Evolutionary conservation across 1,140 invertebrate genomes (phyloP), one percentile per base, ranked within the genome.

Genomic region (Heliconius hewitsoni): DNA sequence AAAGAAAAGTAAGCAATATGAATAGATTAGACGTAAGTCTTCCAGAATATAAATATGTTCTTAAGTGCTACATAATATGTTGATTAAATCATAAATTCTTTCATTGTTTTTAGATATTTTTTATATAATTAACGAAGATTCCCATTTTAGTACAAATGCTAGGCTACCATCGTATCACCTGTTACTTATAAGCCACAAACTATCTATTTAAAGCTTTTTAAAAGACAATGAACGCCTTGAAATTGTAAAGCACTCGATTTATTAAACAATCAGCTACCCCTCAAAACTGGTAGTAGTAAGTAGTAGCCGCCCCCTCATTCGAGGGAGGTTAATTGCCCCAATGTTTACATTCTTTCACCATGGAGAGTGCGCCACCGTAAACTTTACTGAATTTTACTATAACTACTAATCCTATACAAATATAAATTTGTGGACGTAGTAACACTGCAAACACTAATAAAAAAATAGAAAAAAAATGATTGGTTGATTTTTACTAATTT

Each of bases 261-360:
- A 57, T 60, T 73, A 71, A 74, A 74, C 52, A 77, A 74, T 74
- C 72, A 55, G 71, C 74, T 34, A 52, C 78, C 76, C 78, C 73
- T 74, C 57, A 55, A 30, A 81, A 57, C 8, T 66, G 60, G 60
- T 60, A 50, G 27, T 71, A 76, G 76, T 71, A 77, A 71, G 76
- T 77, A 77, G 66, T 76, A 66, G 46, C 76, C 76, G 60, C 80
- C 81, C 80, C 82, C 77, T 79, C 82, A 77, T 81, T 81, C 73
- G 85, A 73, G 82, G 82, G 81, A 83, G 80, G 86, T 82, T 87
- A 88, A 89, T 86, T 84, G 79, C 76, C 80, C 77, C 76, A 87
- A 78, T 93, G 91, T 92, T 92, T 92, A 91, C 90, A 85, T 91
- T 88, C 87, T 84, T 88, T 93, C 91, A 90, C 91, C 91, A 92